Base-by-base conservation (phyloP, 2,888 invertebrate genomes). In the Lasioglossum figueresi region DNA sequence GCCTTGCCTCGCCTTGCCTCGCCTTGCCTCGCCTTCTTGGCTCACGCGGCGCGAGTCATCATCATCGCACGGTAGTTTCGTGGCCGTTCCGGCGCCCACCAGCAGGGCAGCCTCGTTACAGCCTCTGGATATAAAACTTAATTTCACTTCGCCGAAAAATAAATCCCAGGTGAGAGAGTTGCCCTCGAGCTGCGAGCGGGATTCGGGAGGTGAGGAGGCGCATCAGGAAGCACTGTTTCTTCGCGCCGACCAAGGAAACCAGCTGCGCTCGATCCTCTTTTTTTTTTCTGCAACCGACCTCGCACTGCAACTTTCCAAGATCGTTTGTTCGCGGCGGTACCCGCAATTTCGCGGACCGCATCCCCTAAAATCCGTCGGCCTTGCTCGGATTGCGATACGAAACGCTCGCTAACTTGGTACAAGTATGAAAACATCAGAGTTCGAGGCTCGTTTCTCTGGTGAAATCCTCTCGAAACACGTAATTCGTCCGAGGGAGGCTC, bases 141-240 rank as follows among this genome's bases (percentile, higher is more conserved):
- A 92, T 92, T 92, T 91, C 88, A 79, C 86, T 91, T 90, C 85
- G 91, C 79, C 90, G 92, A 91, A 91, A 88, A 89, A 89, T 89
- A 90, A 92, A 90, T 88, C 87, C 79, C 80, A 79, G 85, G 68
- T 76, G 71, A 73, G 79, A 73, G 81, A 76, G 87, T 52, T 73
- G 80, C 43, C 27, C 68, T 10, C 52, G 59, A 31, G 73, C n/a
- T 19, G 56, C 43, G 75, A 37, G 59, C 14, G 14, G 27, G 59
- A 63, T 27, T 27, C 19, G 70, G 72, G 23, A 12, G 6, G 37
- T 10, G 37, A n/a, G 40, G 12, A 23, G 68, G 63, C 23, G 59
- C 68, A 75, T 76, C 90, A 88, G 88, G 88, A 88, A 89, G 79
- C 76, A 70, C 88, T 72, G 75, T 79, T 80, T 78, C 78, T 66